A percentile compares a stretch with the other conserved stretches of the same genome.
Conservation (phyloP, 2,888 invertebrate genomes). For the Drosophila kokeensis region DNA sequence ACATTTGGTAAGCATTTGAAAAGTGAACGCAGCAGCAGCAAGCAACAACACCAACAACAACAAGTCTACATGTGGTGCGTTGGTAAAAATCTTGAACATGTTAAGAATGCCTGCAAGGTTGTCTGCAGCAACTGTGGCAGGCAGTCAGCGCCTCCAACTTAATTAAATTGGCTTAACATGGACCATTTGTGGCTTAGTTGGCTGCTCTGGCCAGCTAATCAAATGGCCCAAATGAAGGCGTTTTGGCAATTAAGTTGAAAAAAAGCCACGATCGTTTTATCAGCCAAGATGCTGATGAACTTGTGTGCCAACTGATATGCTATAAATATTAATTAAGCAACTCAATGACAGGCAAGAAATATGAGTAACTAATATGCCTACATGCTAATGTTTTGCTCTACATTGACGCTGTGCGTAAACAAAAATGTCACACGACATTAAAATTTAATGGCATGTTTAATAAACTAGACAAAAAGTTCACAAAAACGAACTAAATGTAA, state of each 20-base stretch:
- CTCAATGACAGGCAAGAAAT: constrained; percentile 60
- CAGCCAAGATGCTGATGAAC: constrained; percentile 41
- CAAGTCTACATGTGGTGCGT: constrained; percentile 59
- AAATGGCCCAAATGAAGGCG: constrained; percentile 55
- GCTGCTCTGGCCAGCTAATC: constrained; percentile 48
- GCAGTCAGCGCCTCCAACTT: constrained; percentile 62
- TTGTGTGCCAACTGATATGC: constrained; percentile 27
- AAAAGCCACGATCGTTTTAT: constrained; percentile 23
- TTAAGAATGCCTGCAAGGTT: constrained; percentile 75
- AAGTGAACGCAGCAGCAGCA: constrained; percentile 69
- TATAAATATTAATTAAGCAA: constrained; percentile 72
- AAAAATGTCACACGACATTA: constrained; percentile 71
- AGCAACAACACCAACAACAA: constrained; percentile 10
- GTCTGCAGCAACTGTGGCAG: constrained; percentile 54
- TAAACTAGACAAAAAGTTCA: constrained; percentile 33
- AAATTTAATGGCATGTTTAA: constrained; percentile 68
- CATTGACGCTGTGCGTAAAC: constrained; percentile 60
- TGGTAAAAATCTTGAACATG: constrained; percentile 73
- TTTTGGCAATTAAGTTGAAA: constrained; percentile 32
- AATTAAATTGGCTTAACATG: constrained; percentile 69
- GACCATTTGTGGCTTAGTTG: constrained; percentile 43
- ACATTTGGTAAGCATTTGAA: constrained; percentile 68
- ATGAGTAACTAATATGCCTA: constrained; percentile 59
- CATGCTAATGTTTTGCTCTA: constrained; percentile 68
- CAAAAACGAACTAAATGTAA: constrained; percentile 48